phyloP scores from a whole-genome alignment of 2,113 vertebrate genomes.

The Vulpes ferrilata region DNA sequence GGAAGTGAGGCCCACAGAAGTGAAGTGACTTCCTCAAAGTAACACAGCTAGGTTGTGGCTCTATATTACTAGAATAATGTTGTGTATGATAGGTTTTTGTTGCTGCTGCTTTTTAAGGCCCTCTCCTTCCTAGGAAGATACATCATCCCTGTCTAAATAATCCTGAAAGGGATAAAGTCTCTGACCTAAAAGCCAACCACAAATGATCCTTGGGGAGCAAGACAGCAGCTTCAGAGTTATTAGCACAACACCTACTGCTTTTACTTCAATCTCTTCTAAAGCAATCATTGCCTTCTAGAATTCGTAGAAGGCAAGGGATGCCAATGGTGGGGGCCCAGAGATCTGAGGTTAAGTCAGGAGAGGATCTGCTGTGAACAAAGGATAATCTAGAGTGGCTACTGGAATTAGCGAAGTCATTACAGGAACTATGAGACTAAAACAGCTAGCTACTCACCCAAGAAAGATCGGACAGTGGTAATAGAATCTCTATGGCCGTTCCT shows the following conservation, averaged over 20 bases:
- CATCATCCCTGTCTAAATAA: not conserved
- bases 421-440: not conserved
- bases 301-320: not conserved
- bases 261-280: not conserved
- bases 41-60: not conserved
- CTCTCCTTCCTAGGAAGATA: not conserved
- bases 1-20: not conserved
- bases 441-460: constrained; percentile 89
- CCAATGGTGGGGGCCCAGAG: not conserved
- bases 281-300: not conserved
- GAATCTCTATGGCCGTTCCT: constrained; percentile 95
- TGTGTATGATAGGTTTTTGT: not conserved
- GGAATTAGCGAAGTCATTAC: not conserved
- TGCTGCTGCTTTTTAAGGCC: constrained; percentile 26
- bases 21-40: not conserved
- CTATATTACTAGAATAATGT: not conserved
- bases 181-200: not conserved
- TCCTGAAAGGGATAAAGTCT: not conserved
- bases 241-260: not conserved
- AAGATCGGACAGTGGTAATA: constrained; percentile 89
- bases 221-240: not conserved
- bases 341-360: not conserved
- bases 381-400: not conserved
- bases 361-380: not conserved
- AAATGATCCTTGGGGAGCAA: not conserved